These are phyloP conservation scores for Zaprionus vittiger DNA, from an alignment of 1,140 invertebrate species.

Conservation along the genomic window DNA sequence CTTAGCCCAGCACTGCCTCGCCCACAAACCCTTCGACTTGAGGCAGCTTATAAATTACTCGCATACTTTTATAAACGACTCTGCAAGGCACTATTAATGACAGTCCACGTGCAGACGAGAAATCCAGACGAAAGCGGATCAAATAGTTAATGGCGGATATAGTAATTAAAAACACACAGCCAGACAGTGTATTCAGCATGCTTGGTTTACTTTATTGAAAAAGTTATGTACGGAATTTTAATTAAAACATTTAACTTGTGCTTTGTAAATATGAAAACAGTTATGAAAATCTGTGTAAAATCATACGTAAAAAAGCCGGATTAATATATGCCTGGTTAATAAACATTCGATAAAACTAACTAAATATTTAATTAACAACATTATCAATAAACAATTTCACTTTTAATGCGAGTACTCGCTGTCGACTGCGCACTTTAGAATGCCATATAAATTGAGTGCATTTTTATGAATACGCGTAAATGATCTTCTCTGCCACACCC, in stretches of 20 bases:
- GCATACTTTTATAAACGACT: conserved; percentile 51
- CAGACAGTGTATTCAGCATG: not conserved
- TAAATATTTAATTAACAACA: not conserved
- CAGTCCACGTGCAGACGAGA: not conserved
- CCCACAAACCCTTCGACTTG: conserved; percentile 5
- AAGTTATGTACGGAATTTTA: conserved; percentile 42
- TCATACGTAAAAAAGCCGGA: too few relatives aligned
- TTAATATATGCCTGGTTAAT: too few relatives aligned
- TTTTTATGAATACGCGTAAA: conserved; percentile 28
- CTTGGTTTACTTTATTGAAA: conserved; percentile 32
- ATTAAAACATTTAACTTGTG: conserved; percentile 57
- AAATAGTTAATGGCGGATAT: conserved; percentile 12
- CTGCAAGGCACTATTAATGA: conserved; percentile 38
- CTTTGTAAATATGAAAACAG: conserved; percentile 6
- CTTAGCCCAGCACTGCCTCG: conserved; percentile 28
- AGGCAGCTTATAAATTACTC: conserved; percentile 62
- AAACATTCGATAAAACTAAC: too few relatives aligned
- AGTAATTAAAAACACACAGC: conserved; percentile 13
- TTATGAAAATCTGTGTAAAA: not conserved
- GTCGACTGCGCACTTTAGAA: conserved; percentile 18
- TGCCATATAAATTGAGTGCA: conserved; percentile 25
- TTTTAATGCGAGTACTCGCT: not conserved
- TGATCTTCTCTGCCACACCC: conserved; percentile 12
- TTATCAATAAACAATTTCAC: not conserved
- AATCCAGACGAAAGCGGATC: not conserved